A percentile compares a stretch with the other conserved stretches of the same genome.
These are phyloP conservation scores for Littorina saxatilis DNA, from an alignment of 1,140 invertebrate genomes.

Conservation along the genomic window DNA sequence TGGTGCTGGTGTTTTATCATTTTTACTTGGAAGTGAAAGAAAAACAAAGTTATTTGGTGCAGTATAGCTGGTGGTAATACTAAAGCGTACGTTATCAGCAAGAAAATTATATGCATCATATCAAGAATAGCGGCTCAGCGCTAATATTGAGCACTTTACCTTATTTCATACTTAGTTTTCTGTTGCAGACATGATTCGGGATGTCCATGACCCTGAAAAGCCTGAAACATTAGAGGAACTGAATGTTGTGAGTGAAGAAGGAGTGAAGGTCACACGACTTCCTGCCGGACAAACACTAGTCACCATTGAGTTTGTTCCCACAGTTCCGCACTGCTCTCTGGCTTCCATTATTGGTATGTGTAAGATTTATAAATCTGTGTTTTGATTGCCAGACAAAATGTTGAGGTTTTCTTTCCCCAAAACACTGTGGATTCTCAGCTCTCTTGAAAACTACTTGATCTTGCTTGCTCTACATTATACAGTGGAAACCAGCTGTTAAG, in stretches of 20 bases:
- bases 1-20: no score
- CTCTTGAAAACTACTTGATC: neutral
- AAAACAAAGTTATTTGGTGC: no score
- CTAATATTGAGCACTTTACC: no score
- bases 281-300: constrained; percentile 71
- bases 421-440: neutral
- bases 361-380: no score
- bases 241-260: constrained; percentile 91
- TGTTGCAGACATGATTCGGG: constrained; percentile 81
- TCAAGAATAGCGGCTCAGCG: no score
- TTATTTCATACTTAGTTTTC: neutral
- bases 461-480: no score
- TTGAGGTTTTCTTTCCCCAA: no score
- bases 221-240: constrained; percentile 96
- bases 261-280: constrained; percentile 81
- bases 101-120: no score
- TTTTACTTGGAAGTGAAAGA: no score
- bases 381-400: neutral
- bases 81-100: no score
- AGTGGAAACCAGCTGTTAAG: no score
- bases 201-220: constrained; percentile 99
- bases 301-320: constrained; percentile 94
- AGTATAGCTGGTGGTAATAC: no score
- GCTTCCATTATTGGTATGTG: constrained; percentile 92
- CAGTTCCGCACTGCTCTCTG: constrained; percentile 99